Conservation (phyloP, 2,797 vertebrate species). For the Cyclura pinguis region DNA sequence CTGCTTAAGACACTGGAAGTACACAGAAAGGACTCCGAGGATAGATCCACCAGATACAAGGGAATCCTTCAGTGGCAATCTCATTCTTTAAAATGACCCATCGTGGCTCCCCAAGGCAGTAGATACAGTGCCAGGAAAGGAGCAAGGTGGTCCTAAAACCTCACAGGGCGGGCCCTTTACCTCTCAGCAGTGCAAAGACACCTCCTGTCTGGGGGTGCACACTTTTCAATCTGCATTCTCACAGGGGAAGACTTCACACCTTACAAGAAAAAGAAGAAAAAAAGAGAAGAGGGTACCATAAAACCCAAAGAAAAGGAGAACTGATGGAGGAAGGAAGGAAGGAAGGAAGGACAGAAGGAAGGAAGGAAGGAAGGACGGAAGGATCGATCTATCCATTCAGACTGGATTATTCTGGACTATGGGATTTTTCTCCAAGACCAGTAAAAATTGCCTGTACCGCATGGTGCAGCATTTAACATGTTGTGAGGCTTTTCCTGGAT, state of each 20-base stretch:
- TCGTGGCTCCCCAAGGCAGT: not conserved
- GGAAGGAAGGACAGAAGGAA: not conserved
- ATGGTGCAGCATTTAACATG: not conserved
- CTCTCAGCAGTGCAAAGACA: not conserved
- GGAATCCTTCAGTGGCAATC: not conserved
- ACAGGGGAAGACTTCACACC: not conserved
- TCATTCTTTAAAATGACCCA: not conserved
- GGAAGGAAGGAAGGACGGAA: too few relatives aligned
- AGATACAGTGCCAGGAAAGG: not conserved
- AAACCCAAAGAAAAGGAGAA: too few relatives aligned
- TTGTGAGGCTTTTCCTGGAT: not conserved
- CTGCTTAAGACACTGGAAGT: slow-evolving; percentile 27
- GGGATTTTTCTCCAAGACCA: not conserved
- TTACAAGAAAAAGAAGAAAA: not conserved
- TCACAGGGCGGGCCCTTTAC: not conserved
- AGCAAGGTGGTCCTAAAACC: not conserved
- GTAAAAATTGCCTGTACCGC: not conserved
- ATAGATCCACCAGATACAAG: too few relatives aligned
- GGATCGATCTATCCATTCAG: not conserved
- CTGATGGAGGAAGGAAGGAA: too few relatives aligned
- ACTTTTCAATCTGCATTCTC: not conserved
- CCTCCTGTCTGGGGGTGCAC: too few relatives aligned
- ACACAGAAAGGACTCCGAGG: not conserved
- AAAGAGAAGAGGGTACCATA: too few relatives aligned
- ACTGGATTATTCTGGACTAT: not conserved